These are phyloP conservation scores for Lepidothrix coronata DNA, from an alignment of 2,113 vertebrate species.

Conservation along the genomic window DNA sequence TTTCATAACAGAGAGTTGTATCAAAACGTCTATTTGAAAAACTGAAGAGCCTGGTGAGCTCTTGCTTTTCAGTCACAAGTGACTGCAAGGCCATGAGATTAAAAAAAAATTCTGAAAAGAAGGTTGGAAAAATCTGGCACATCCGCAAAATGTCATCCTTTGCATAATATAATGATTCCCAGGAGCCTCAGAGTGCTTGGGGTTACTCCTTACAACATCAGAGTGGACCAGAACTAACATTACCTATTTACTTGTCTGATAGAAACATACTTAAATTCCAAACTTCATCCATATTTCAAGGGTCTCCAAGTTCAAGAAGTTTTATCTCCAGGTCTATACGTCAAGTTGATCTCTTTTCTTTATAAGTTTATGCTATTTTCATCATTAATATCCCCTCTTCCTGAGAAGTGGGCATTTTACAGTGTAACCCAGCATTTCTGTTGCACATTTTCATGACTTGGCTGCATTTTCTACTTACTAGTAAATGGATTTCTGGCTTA, in stretches of 20 bases:
- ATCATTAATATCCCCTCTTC: neutral
- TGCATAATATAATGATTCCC: neutral
- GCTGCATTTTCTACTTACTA: neutral
- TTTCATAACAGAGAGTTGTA: neutral
- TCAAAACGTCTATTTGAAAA: neutral
- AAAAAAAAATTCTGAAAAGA: neutral
- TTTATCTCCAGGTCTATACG: neutral
- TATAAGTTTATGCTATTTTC: neutral
- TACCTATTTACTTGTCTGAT: neutral
- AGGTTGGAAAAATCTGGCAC: neutral
- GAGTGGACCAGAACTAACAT: neutral
- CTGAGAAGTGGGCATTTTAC: neutral
- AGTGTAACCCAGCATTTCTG: neutral
- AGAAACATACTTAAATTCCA: neutral
- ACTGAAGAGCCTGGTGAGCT: neutral
- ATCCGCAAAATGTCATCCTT: neutral
- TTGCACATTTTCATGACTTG: neutral
- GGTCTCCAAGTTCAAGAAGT: neutral
- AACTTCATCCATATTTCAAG: neutral
- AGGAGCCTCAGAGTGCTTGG: neutral
- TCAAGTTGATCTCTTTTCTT: neutral
- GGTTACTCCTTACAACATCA: neutral
- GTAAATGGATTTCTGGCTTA: neutral
- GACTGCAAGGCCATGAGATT: neutral
- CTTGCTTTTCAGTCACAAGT: neutral